Evolutionary conservation across 2,113 vertebrate species (phyloP), one percentile per base, ranked within the genome.

Genomic region (Austrofundulus limnaeus): DNA sequence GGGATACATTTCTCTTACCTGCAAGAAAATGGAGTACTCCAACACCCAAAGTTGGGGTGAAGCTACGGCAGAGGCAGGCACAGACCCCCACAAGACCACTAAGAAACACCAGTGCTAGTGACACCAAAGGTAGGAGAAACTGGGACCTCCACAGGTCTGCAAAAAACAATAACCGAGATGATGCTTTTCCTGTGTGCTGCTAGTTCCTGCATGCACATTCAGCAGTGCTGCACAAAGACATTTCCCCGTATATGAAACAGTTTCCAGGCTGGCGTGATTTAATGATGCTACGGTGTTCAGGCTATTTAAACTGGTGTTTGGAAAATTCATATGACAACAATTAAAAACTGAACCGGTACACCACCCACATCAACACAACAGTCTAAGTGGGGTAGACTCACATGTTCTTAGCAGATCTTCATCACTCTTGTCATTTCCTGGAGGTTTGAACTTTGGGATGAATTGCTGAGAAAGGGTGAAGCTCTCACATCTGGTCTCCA

Each of bases 131-230:
- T 37, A 99, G 88, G 17, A 98, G 92, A 69, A 98, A 96, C 90
- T 98, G 96, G 74, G 94, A 91, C 51, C 95, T 94, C 96, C 97
- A 98, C 72, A 99, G 90, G 83, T 96, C 97, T 99, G 81, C 12
- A 66, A 0, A 34, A 34, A 14, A 48, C 1, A 21, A 37, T 0
- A 21, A 52, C 1, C 15, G 5, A 49, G 4, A 7, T 9, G 15
- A 28, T 28, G 28, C 28, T n/a, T n/a, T n/a, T n/a, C n/a, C n/a
- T n/a, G n/a, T n/a, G n/a, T n/a, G n/a, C n/a, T n/a, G n/a, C n/a
- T n/a, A n/a, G n/a, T n/a, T n/a, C n/a, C n/a, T n/a, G n/a, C n/a
- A n/a, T n/a, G n/a, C n/a, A n/a, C n/a, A n/a, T n/a, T n/a, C n/a
- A n/a, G n/a, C n/a, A n/a, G n/a, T n/a, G n/a, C n/a, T n/a, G n/a